A percentile compares a stretch with the other conserved stretches of the same genome.
Evolutionary conservation across 2,888 invertebrate genomes (phyloP).

Genomic region (Oscheius sp.): DNA sequence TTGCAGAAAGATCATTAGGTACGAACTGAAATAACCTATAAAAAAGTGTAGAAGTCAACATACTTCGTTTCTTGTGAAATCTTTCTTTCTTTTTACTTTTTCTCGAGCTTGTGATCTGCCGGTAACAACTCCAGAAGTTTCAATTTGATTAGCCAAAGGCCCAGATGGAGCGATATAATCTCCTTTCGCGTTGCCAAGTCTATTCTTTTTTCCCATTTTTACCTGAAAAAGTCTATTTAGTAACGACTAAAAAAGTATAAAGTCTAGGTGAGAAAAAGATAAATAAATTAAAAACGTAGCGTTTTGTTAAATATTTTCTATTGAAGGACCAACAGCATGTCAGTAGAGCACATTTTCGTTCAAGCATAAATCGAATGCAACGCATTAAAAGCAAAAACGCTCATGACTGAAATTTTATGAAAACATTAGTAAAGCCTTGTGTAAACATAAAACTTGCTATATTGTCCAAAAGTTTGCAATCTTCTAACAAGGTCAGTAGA

Average conservation of each 20-base stretch:
- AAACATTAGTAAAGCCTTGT: too few relatives aligned
- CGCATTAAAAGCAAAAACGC: background rate
- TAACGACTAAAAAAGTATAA: background rate
- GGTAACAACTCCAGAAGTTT: constrained; percentile 52
- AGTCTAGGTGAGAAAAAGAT: background rate
- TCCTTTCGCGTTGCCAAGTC: constrained; percentile 52
- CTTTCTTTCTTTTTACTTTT: constrained; percentile 49
- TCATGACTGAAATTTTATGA: background rate
- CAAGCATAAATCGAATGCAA: background rate
- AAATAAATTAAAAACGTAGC: background rate
- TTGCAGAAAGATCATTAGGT: constrained; percentile 51
- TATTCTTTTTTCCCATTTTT: constrained; percentile 57
- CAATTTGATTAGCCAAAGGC: constrained; percentile 59
- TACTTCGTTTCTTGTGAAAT: constrained; percentile 40
- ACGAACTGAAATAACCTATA: constrained; percentile 47
- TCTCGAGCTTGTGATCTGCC: constrained; percentile 44
- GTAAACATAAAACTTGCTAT: too few relatives aligned
- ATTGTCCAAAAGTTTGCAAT: too few relatives aligned
- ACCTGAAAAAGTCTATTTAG: too few relatives aligned
- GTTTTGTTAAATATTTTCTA: background rate
- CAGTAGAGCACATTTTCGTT: background rate
- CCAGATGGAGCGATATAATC: constrained; percentile 54
- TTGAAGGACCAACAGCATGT: too few relatives aligned
- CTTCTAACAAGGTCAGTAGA: too few relatives aligned
- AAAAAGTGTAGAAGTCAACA: background rate